These are phyloP conservation scores for Phaenicophaeus curvirostris DNA, from an alignment of 2,797 vertebrate species.

Conservation along the genomic window DNA sequence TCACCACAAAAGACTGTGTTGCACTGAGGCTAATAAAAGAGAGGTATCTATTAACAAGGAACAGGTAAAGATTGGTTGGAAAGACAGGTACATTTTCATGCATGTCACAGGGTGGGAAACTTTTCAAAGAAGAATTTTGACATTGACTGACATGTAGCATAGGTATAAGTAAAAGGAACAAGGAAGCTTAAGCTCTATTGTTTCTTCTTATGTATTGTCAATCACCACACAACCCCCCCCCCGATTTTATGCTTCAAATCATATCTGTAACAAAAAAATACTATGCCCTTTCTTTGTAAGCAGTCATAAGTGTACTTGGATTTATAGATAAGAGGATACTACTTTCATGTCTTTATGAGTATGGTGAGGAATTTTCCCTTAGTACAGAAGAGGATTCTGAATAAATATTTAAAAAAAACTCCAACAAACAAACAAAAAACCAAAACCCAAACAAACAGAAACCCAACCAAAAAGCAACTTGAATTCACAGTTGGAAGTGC, in stretches of 20 bases:
- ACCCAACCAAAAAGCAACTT: neutral
- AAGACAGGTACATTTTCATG: conserved; percentile 11
- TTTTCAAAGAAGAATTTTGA: neutral
- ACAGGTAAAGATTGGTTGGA: conserved; percentile 33
- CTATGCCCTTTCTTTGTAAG: neutral
- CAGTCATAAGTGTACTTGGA: neutral
- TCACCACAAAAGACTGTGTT: neutral
- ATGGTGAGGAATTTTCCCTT: neutral
- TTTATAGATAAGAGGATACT: neutral
- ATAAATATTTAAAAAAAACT: neutral
- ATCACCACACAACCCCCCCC: fast-evolving
- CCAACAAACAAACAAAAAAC: no score
- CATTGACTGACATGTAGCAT: neutral
- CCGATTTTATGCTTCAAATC: neutral
- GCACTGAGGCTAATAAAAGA: conserved; percentile 33
- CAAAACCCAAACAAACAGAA: neutral
- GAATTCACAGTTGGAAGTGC: neutral
- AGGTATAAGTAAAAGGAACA: neutral
- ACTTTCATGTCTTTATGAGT: neutral
- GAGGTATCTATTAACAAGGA: conserved; percentile 3
- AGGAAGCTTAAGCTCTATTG: neutral
- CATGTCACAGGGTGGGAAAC: neutral
- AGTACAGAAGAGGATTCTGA: neutral
- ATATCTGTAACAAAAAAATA: neutral
- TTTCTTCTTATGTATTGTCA: neutral